A percentile compares a stretch with the other conserved stretches of the same genome.
These are phyloP conservation scores for Philopedon plagiatum DNA, from an alignment of 2,888 invertebrate species.

Conservation along the genomic window DNA sequence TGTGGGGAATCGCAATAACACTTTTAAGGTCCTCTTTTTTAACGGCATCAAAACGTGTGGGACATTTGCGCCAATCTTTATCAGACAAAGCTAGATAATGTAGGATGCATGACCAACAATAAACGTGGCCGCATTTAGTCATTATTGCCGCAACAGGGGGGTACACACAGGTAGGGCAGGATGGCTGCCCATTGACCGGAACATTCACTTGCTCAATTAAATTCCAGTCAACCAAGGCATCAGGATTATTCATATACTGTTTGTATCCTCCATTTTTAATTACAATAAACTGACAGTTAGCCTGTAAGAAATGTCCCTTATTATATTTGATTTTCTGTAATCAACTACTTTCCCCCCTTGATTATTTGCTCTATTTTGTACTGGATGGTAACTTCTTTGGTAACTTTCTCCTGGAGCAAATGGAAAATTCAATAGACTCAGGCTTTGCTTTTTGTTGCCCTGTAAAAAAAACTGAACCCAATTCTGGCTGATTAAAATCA, in stretches of 20 bases:
- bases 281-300: conserved; percentile 97
- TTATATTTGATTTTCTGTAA: conserved; percentile 81
- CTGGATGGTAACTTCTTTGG: conserved; percentile 26
- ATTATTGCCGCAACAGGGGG: conserved; percentile 91
- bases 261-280: conserved; percentile 85
- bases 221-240: conserved; percentile 92
- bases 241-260: conserved; percentile 85
- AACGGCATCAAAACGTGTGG: conserved; percentile 91
- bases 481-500: conserved; percentile 77
- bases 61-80: conserved; percentile 87
- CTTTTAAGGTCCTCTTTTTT: conserved; percentile 87
- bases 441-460: conserved; percentile 90
- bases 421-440: conserved; percentile 94
- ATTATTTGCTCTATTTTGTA: conserved; percentile 8
- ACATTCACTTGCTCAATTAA: conserved; percentile 91
- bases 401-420: conserved; percentile 71
- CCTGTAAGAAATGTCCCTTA: conserved; percentile 95
- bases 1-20: conserved; percentile 73
- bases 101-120: conserved; percentile 95
- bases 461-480: conserved; percentile 81
- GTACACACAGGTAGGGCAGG: conserved; percentile 94
- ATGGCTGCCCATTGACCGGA: conserved; percentile 77
- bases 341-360: conserved; percentile 61
- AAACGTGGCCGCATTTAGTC: conserved; percentile 95
- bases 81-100: conserved; percentile 93